Base-by-base conservation (phyloP, 1,140 invertebrate genomes). In the Saccostrea glomerata region DNA sequence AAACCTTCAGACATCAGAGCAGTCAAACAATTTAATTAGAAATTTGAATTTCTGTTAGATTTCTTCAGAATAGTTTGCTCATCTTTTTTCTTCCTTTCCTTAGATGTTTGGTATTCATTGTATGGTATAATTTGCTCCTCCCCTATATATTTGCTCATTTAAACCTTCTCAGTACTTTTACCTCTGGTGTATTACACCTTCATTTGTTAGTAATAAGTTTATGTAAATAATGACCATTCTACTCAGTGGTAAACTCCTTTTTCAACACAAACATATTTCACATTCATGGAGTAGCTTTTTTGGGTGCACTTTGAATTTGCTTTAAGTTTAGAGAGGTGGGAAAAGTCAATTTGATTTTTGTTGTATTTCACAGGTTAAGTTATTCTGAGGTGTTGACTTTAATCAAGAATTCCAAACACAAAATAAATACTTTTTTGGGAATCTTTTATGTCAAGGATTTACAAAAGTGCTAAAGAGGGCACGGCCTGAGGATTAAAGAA, bases 201-300 rank as follows among this genome's bases (percentile, higher is more conserved):
- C 25, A 77, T 77, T 77, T 77, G 30, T 36, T 36, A 30, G 70
- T 12, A 13, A 63, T 30, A 30, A 30, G 70, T 77, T 77, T 77
- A 77, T 30, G 70, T 77, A 25, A 77, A 77, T 77, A 77, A 36
- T 77, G 70, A 36, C 70, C 15, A 15, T 77, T 36, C 70, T 77
- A 30, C 25, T 77, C 70, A 23, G 17, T 77, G 70, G 17, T 36
- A 36, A 77, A 30, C 30, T 77, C 70, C 47, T 77, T 77, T 77
- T 77, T 15, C 25, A 30, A 23, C 25, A 23, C 23, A 30, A 11
- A 36, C 9, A 30, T 25, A 30, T 30, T 20, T 66, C 23, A 23
- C 60, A 66, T 20, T n/a, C 17, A 20, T 20, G 60, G 60, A 66
- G 23, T 66, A 66, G 23, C 60, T 23, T 66, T 66, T 70, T 77